A percentile compares a stretch with the other conserved stretches of the same genome.
phyloP scores from a whole-genome alignment of 1,140 invertebrate genomes.

The Ctenoplectra terminalis region DNA sequence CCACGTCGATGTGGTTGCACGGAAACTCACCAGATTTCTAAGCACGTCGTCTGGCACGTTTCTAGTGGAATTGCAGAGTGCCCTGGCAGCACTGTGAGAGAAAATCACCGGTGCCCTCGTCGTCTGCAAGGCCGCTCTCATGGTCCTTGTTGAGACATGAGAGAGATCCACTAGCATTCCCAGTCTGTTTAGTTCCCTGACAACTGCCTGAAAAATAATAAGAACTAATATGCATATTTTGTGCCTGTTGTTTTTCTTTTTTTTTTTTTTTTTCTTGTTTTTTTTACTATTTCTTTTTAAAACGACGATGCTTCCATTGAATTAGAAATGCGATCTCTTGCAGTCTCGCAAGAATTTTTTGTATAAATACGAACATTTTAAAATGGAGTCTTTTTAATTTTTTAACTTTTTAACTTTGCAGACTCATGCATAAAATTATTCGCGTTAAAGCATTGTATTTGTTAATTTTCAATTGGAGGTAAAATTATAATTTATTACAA shows the following conservation, averaged over 20 bases:
- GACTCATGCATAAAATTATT: too few species aligned
- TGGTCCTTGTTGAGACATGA: slow-evolving; percentile 92
- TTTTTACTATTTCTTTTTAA: too few species aligned
- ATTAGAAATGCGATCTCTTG: too few species aligned
- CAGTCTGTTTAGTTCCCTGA: slow-evolving; percentile 91
- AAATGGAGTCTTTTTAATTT: too few species aligned
- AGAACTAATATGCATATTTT: slow-evolving; percentile 14
- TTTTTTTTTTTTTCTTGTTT: too few species aligned
- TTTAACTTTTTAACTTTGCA: too few species aligned
- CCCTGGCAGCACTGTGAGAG: slow-evolving; percentile 93
- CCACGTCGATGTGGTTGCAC: not conserved
- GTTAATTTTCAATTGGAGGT: too few species aligned
- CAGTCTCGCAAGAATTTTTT: too few species aligned
- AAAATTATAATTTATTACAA: too few species aligned
- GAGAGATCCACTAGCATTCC: slow-evolving; percentile 95
- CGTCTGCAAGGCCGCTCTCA: slow-evolving; percentile 90
- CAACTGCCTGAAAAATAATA: slow-evolving; percentile 86
- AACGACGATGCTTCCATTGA: not conserved
- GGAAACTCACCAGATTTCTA: slow-evolving; percentile 85
- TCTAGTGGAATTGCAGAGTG: slow-evolving; percentile 92
- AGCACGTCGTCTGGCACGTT: slow-evolving; percentile 94
- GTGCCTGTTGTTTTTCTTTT: too few species aligned
- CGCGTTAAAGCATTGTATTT: too few species aligned
- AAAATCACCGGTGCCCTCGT: slow-evolving; percentile 94
- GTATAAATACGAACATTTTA: too few species aligned